Percentiles rank a stretch among this genome's conserved stretches.
These are phyloP conservation scores for Toxotes lorentzi DNA, from an alignment of 2,797 vertebrate genomes.

Conservation along the genomic window DNA sequence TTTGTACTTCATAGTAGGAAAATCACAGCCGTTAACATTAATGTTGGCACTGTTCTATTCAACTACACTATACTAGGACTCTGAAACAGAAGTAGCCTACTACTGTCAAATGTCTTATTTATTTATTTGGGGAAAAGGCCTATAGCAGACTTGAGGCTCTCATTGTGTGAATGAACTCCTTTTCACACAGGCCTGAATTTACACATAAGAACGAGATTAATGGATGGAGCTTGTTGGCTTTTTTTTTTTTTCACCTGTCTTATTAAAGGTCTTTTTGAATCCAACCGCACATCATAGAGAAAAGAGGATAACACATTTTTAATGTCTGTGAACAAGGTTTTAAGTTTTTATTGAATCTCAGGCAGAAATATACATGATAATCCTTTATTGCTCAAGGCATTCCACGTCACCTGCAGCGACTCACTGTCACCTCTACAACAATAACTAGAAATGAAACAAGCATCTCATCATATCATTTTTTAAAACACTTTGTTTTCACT, in stretches of 20 bases:
- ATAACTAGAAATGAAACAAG: slow-evolving; percentile 48
- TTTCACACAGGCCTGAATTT: not conserved
- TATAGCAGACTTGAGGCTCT: not conserved
- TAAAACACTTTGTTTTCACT: slow-evolving; percentile 12
- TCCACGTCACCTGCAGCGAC: slow-evolving; percentile 53
- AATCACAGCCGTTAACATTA: not conserved
- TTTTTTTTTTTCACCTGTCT: not conserved
- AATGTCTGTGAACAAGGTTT: slow-evolving; percentile 76
- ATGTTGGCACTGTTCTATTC: not conserved
- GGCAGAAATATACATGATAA: slow-evolving; percentile 83
- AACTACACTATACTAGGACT: not conserved
- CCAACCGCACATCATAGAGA: slow-evolving; percentile 1
- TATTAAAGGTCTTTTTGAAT: not conserved
- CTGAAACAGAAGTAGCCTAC: not conserved
- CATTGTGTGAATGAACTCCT: not conserved
- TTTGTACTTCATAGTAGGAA: not conserved
- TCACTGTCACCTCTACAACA: slow-evolving; percentile 56
- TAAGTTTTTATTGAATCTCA: slow-evolving; percentile 83
- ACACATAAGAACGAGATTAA: not conserved
- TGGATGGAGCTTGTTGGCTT: not conserved
- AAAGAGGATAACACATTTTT: slow-evolving; percentile 34
- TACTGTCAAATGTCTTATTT: not conserved
- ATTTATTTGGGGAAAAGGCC: no score
- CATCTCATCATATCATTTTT: slow-evolving; percentile 34
- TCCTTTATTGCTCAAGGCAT: slow-evolving; percentile 84